Percentiles rank a stretch among this genome's conserved stretches.
Evolutionary conservation across 2,888 invertebrate species (phyloP).

Genomic region (Aphidius colemani): DNA sequence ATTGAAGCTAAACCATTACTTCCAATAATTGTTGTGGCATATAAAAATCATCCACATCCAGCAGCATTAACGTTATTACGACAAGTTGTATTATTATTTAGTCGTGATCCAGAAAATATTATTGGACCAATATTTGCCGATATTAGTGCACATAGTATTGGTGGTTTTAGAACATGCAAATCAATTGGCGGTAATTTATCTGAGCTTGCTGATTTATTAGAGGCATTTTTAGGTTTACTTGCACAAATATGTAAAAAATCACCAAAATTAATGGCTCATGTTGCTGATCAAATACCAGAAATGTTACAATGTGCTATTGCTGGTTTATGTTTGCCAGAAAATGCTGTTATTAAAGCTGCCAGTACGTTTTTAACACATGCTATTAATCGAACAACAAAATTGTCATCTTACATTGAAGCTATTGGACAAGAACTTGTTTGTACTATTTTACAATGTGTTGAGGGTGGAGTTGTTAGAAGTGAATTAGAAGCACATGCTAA

Average conservation of each 20-base stretch:
- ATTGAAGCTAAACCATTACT: slow-evolving; percentile 46
- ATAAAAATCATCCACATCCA: slow-evolving; percentile 61
- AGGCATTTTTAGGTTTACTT: slow-evolving; percentile 70
- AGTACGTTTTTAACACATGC: slow-evolving; percentile 67
- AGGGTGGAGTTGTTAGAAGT: slow-evolving; percentile 67
- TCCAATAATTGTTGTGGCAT: slow-evolving; percentile 46
- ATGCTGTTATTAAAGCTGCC: slow-evolving; percentile 66
- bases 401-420: slow-evolving; percentile 64
- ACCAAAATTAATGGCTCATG: slow-evolving; percentile 52
- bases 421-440: slow-evolving; percentile 68
- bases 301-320: slow-evolving; percentile 62
- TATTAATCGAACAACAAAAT: slow-evolving; percentile 62
- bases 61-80: slow-evolving; percentile 51
- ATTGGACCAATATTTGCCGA: slow-evolving; percentile 48
- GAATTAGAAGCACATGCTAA: slow-evolving; percentile 69
- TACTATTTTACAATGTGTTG: slow-evolving; percentile 65
- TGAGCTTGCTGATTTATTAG: slow-evolving; percentile 72
- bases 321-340: slow-evolving; percentile 68
- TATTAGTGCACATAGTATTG: slow-evolving; percentile 49
- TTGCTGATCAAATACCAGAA: slow-evolving; percentile 56
- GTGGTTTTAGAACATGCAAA: slow-evolving; percentile 50
- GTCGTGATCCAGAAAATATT: slow-evolving; percentile 54
- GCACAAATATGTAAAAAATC: slow-evolving; percentile 72
- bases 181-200: slow-evolving; percentile 59
- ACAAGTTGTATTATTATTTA: slow-evolving; percentile 61